Conservation (phyloP, 2,113 vertebrate species). For the Oxyruncus cristatus region DNA sequence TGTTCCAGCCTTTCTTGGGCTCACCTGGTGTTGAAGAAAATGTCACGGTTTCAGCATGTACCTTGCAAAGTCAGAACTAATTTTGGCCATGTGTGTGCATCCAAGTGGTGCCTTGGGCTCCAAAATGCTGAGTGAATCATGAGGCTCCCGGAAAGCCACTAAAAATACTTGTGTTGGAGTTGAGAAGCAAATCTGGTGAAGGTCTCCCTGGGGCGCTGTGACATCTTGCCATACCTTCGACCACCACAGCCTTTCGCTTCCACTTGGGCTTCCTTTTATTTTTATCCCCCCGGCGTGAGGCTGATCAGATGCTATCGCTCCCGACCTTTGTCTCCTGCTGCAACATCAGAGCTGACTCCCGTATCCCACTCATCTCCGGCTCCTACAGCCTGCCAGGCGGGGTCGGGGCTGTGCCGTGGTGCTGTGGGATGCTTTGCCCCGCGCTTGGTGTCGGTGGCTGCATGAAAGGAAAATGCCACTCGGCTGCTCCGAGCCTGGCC, state of each 20-base stretch:
- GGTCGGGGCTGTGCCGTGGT: background rate
- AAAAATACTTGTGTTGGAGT: background rate
- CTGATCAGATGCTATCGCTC: background rate
- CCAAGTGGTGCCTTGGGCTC: background rate
- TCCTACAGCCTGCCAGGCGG: background rate
- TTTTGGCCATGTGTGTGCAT: rapidly evolving
- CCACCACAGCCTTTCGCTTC: rapidly evolving
- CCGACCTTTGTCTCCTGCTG: conserved; percentile 14
- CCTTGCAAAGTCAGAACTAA: background rate
- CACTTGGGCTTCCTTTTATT: background rate
- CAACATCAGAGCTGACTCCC: background rate
- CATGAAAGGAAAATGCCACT: conserved; percentile 71
- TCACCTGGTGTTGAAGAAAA: background rate
- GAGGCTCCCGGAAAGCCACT: background rate
- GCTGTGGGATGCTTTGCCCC: background rate
- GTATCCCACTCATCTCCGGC: background rate
- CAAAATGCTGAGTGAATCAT: rapidly evolving
- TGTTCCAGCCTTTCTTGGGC: background rate
- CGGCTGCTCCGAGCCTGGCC: conserved; percentile 49
- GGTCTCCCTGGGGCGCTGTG: background rate
- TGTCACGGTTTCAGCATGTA: rapidly evolving
- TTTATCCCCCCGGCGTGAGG: background rate
- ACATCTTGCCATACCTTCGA: rapidly evolving
- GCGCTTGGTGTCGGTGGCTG: conserved; percentile 23
- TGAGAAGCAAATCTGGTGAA: background rate